Percentiles rank a stretch among this genome's conserved stretches.
These are phyloP conservation scores for Sebastes kiyomatsui DNA, from an alignment of 2,797 vertebrate species.

Conservation along the genomic window DNA sequence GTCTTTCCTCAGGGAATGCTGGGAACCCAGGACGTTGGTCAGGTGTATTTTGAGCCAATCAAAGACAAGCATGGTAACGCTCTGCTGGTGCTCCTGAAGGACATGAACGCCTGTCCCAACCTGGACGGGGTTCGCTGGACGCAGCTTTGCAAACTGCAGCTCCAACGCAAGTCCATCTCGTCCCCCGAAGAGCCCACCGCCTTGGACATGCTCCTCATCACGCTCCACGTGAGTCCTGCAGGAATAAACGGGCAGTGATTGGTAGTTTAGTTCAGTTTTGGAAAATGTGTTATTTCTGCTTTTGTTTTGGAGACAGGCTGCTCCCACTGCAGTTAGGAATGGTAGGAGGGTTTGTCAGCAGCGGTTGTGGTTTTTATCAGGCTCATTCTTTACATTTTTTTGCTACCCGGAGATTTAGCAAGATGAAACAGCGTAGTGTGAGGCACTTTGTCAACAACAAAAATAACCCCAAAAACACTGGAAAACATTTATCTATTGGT, in stretches of 20 bases:
- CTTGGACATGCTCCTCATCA: constrained; percentile 89
- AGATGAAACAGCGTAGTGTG: constrained; percentile 35
- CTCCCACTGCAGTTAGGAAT: constrained; percentile 26
- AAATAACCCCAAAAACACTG: constrained; percentile 29
- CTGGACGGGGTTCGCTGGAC: constrained; percentile 89
- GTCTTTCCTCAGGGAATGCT: constrained; percentile 81
- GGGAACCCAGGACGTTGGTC: constrained; percentile 90
- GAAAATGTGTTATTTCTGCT: constrained; percentile 24
- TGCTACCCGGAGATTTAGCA: constrained; percentile 18
- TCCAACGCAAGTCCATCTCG: constrained; percentile 89
- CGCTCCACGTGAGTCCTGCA: constrained; percentile 83
- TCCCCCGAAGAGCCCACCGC: constrained; percentile 89
- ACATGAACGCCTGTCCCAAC: constrained; percentile 84
- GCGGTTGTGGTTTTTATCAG: constrained; percentile 36
- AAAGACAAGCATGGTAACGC: constrained; percentile 93
- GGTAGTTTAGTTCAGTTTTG: constrained; percentile 6
- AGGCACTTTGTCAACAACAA: constrained; percentile 47
- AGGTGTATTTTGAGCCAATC: constrained; percentile 91
- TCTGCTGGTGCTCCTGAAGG: constrained; percentile 89
- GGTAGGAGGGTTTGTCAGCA: constrained; percentile 26
- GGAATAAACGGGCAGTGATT: not conserved
- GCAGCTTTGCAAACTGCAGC: constrained; percentile 89
- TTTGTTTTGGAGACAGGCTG: constrained; percentile 45
- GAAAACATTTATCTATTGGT: constrained; percentile 54
- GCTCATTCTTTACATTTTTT: constrained; percentile 45